A percentile compares a stretch with the other conserved stretches of the same genome.
Conservation (phyloP, 2,797 vertebrate genomes). For the Bovichtus variegatus region DNA sequence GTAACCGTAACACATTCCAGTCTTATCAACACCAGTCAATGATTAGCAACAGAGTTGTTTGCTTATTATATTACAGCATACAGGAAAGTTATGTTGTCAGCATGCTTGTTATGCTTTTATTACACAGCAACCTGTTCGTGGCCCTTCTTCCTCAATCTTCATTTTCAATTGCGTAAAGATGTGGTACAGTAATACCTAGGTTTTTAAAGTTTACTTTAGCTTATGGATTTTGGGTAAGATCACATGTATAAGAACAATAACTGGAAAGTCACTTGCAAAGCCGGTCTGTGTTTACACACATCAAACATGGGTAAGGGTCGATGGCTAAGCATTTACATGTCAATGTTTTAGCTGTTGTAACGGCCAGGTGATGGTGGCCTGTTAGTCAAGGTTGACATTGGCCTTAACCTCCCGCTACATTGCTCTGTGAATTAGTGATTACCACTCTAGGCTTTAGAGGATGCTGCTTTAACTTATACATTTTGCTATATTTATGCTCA, state of each 20-base stretch:
- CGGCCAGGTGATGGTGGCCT: constrained; percentile 25
- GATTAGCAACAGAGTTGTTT: constrained; percentile 71
- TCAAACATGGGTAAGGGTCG: background rate
- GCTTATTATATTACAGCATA: constrained; percentile 50
- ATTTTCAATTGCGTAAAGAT: background rate
- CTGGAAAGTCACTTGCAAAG: background rate
- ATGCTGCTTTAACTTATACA: constrained; percentile 36
- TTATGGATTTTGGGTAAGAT: background rate
- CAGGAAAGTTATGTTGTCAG: constrained; percentile 33
- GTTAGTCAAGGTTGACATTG: constrained; percentile 37
- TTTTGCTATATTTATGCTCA: too few species aligned
- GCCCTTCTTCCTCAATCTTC: constrained; percentile 4
- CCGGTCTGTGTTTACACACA: background rate
- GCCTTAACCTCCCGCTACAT: constrained; percentile 27
- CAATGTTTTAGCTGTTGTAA: constrained; percentile 22
- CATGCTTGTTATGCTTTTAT: constrained; percentile 62
- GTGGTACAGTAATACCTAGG: background rate
- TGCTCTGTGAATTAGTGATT: constrained; percentile 29
- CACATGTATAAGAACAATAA: background rate
- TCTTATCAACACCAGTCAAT: constrained; percentile 81
- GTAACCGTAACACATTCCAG: constrained; percentile 67
- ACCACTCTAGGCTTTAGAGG: background rate
- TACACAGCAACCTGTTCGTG: constrained; percentile 34
- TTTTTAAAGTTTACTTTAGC: background rate
- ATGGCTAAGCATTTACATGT: constrained; percentile 11